These are phyloP conservation scores for Diarsia brunnea DNA, from an alignment of 2,888 invertebrate species.

Conservation along the genomic window DNA sequence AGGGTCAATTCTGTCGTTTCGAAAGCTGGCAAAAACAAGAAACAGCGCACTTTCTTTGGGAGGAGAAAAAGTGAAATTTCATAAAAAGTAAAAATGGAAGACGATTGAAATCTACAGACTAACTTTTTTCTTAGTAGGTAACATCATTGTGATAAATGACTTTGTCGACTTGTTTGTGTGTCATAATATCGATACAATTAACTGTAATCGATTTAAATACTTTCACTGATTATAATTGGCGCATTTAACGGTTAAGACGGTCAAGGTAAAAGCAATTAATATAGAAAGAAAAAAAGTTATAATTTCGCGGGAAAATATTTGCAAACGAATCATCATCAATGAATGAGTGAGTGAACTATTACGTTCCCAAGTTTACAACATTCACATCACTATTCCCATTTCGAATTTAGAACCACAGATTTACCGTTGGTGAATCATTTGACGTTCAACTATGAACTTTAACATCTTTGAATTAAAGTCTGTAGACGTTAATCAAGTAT, in stretches of 20 bases:
- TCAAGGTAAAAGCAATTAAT: neutral
- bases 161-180: constrained; percentile 25
- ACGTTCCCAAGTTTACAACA: constrained; percentile 43
- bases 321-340: neutral
- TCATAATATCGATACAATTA: constrained; percentile 20
- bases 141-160: constrained; percentile 22
- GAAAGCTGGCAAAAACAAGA: constrained; percentile 66
- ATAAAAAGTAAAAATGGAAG: constrained; percentile 70
- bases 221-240: constrained; percentile 46
- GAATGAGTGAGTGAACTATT: constrained; percentile 37
- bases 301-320: constrained; percentile 11
- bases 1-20: constrained; percentile 30
- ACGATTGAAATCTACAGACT: constrained; percentile 35
- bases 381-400: constrained; percentile 67
- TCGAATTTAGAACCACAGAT: constrained; percentile 64
- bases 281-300: neutral
- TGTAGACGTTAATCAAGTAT: neutral
- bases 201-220: constrained; percentile 16
- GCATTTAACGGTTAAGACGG: neutral
- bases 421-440: constrained; percentile 15
- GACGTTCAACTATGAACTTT: constrained; percentile 54
- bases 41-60: constrained; percentile 74
- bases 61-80: constrained; percentile 79
- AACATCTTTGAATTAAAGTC: constrained; percentile 28
- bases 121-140: constrained; percentile 44